These are phyloP conservation scores for Willowsia nigromaculata DNA, from an alignment of 2,888 invertebrate genomes.

Conservation along the genomic window DNA sequence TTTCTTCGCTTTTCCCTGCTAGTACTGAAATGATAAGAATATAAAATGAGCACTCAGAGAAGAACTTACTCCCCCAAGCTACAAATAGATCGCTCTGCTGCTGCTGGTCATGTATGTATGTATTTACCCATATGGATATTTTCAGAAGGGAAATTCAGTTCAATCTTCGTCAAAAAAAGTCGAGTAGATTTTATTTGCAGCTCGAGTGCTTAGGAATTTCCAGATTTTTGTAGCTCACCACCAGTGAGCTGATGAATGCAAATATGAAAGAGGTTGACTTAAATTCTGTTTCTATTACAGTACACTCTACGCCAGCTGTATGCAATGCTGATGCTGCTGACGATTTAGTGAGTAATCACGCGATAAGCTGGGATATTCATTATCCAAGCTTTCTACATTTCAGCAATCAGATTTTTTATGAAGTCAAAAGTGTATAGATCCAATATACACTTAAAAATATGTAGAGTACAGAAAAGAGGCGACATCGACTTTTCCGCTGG, in stretches of 20 bases:
- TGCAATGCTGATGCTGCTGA: background rate
- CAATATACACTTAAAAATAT: background rate
- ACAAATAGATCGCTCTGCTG: too few relatives aligned
- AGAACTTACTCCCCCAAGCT: too few relatives aligned
- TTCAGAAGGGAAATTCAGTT: slow-evolving; percentile 1
- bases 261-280: background rate
- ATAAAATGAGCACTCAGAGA: background rate
- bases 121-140: background rate
- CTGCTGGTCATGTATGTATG: too few relatives aligned
- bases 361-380: slow-evolving; percentile 6
- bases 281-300: too few relatives aligned
- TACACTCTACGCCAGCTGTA: too few relatives aligned
- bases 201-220: slow-evolving; percentile 27
- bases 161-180: background rate
- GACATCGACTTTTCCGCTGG: slow-evolving; percentile 27
- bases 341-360: background rate
- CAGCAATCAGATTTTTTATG: background rate
- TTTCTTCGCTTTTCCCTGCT: background rate
- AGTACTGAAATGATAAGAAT: background rate
- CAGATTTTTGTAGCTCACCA: slow-evolving; percentile 8
- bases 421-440: slow-evolving; percentile 17
- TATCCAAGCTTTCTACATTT: background rate
- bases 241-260: background rate
- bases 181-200: background rate
- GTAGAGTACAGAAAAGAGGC: background rate